A percentile compares a stretch with the other conserved stretches of the same genome.
Conservation (phyloP, 2,113 vertebrate genomes). For the Heteronetta atricapilla region DNA sequence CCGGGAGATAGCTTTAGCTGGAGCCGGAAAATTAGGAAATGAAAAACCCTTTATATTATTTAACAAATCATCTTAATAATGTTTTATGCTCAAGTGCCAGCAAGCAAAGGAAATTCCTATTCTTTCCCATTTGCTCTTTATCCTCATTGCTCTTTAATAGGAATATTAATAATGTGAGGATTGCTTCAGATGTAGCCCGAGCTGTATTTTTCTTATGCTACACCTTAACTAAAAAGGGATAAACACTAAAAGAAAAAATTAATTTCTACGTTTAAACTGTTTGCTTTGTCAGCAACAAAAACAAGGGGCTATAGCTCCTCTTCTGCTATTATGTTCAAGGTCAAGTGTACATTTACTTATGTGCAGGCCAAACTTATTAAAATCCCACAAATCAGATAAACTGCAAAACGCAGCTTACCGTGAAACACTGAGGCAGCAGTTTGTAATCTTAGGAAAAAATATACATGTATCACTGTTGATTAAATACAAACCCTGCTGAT, state of each 20-base stretch:
- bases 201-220: not conserved
- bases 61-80: constrained; percentile 79
- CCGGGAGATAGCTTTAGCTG: constrained; percentile 66
- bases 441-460: not conserved
- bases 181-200: not conserved
- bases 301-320: not conserved
- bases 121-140: constrained; percentile 26
- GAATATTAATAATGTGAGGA: constrained; percentile 35
- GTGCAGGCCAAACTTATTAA: not conserved
- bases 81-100: constrained; percentile 33
- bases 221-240: not conserved
- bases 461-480: not conserved
- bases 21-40: constrained; percentile 74
- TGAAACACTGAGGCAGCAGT: not conserved
- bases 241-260: not conserved
- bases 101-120: constrained; percentile 26
- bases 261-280: not conserved
- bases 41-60: constrained; percentile 81
- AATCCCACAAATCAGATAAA: constrained; percentile 44
- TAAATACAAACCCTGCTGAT: constrained; percentile 30
- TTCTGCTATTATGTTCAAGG: not conserved
- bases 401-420: not conserved
- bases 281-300: not conserved
- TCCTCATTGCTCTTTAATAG: constrained; percentile 33
- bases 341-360: not conserved